Conservation (phyloP, 2,113 vertebrate genomes). For the Festucalex cinctus region DNA sequence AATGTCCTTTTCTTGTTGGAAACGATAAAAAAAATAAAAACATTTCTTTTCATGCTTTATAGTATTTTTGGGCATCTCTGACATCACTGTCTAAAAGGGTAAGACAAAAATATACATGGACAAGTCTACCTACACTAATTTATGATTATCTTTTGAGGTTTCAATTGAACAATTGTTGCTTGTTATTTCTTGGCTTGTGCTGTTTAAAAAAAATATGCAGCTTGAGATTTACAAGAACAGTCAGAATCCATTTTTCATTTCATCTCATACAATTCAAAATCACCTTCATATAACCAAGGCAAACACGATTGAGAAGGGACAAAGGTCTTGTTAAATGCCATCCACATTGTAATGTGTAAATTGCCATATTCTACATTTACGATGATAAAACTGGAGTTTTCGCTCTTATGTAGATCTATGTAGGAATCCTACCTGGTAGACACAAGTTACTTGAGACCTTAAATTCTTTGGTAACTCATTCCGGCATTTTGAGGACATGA, state of each 20-base stretch:
- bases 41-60: background rate
- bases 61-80: background rate
- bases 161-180: background rate
- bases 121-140: background rate
- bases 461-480: constrained; percentile 6
- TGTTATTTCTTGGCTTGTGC: background rate
- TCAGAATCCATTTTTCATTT: background rate
- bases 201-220: background rate
- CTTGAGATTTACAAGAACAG: background rate
- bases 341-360: background rate
- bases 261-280: background rate
- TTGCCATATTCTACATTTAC: background rate
- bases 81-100: background rate
- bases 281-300: background rate
- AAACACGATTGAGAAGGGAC: too few relatives aligned
- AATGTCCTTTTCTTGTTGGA: background rate
- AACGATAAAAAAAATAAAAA: background rate
- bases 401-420: background rate
- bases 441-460: background rate
- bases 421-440: background rate
- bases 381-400: background rate
- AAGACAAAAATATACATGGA: background rate
- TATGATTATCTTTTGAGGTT: background rate
- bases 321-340: background rate
- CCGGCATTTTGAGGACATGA: background rate